phyloP scores from a whole-genome alignment of 2,888 invertebrate species.

The Zele albiditarsus region DNA sequence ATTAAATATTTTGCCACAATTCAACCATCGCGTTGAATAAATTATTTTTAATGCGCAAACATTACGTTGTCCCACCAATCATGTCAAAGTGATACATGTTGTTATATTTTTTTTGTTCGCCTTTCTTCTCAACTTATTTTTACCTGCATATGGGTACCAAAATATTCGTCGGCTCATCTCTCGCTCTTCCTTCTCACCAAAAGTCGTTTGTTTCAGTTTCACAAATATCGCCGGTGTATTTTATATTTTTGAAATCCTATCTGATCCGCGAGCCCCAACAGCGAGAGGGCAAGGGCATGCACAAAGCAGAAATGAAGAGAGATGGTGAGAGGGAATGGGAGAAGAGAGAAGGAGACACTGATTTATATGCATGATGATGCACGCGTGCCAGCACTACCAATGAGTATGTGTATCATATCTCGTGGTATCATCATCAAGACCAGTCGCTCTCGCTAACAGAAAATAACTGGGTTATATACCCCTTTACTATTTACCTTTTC shows the following conservation, averaged over 20 bases:
- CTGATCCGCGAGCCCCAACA: constrained; percentile 63
- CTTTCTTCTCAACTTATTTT: too few relatives aligned
- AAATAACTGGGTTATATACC: constrained; percentile 71
- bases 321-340: background rate
- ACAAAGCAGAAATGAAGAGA: constrained; percentile 2
- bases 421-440: constrained; percentile 55
- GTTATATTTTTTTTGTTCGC: too few relatives aligned
- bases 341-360: constrained; percentile 56
- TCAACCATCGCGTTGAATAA: background rate
- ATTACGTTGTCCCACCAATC: too few relatives aligned
- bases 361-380: constrained; percentile 72
- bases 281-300: constrained; percentile 5
- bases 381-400: constrained; percentile 72
- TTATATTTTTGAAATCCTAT: constrained; percentile 70
- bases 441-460: constrained; percentile 57
- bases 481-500: constrained; percentile 56
- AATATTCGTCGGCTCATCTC: constrained; percentile 35
- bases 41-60: background rate
- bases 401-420: constrained; percentile 67
- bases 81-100: too few relatives aligned
- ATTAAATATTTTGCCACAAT: background rate
- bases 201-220: constrained; percentile 45
- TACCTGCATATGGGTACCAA: too few relatives aligned
- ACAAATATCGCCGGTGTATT: constrained; percentile 67
- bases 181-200: constrained; percentile 51